Evolutionary conservation across 2,888 invertebrate species (phyloP).

Genomic region (Drosophila neonasuta): DNA sequence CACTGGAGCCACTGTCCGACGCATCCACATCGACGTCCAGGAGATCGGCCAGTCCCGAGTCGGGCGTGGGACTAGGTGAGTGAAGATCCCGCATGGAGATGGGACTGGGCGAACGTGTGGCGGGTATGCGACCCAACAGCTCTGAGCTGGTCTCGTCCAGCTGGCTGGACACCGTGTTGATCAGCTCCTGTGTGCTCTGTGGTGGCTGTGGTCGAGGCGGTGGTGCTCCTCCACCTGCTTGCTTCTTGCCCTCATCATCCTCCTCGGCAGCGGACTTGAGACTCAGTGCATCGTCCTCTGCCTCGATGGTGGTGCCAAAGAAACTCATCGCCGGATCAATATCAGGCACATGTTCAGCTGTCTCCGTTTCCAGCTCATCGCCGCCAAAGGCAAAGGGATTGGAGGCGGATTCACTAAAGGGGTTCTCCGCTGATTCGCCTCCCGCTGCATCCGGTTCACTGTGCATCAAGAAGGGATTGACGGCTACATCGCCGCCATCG

Average conservation of each 20-base stretch:
- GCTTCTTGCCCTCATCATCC: constrained; percentile 68
- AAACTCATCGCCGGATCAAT: constrained; percentile 82
- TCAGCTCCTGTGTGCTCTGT: constrained; percentile 90
- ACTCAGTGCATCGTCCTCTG: constrained; percentile 80
- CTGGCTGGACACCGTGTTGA: constrained; percentile 92
- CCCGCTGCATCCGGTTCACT: constrained; percentile 70
- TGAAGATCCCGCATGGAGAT: constrained; percentile 91
- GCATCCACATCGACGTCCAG: constrained; percentile 85
- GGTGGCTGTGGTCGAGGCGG: constrained; percentile 85
- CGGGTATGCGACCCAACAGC: constrained; percentile 91
- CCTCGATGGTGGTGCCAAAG: constrained; percentile 82
- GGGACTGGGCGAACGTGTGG: constrained; percentile 93
- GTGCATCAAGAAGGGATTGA: constrained; percentile 88
- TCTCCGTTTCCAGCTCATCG: constrained; percentile 73
- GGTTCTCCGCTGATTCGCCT: constrained; percentile 86
- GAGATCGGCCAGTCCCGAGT: constrained; percentile 85
- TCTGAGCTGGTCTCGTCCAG: constrained; percentile 94
- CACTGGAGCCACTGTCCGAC: constrained; percentile 82
- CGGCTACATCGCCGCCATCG: constrained; percentile 83
- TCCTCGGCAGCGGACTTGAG: constrained; percentile 78
- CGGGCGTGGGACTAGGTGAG: constrained; percentile 92
- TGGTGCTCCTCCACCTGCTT: constrained; percentile 77
- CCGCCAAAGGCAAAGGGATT: constrained; percentile 87
- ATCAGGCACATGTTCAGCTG: constrained; percentile 66
- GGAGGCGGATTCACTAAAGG: constrained; percentile 84